Evolutionary conservation across 2,113 vertebrate species (phyloP), one percentile per base, ranked within the genome.

Genomic region (Donacobius atricapilla): DNA sequence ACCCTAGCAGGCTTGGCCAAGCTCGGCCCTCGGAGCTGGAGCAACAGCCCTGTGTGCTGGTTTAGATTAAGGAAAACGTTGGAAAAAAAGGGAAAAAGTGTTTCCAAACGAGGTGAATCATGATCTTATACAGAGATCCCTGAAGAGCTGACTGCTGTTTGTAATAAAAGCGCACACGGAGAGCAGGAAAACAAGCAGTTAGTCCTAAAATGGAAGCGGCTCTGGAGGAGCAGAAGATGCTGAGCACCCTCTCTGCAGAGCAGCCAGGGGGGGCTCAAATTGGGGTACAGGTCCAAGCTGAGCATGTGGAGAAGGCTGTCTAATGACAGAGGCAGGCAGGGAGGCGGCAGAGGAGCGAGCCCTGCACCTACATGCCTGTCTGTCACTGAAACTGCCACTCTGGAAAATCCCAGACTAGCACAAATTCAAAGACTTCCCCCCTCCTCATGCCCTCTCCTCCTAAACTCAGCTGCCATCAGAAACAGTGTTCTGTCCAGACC

Each of bases 21-120:
- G 44, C 47, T 89, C 18, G 0, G 80, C 64, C 69, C 65, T 80
- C 2, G 0, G 69, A 75, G 69, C 81, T 89, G 47, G 35, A 93
- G 61, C 61, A 58, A 89, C 48, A 72, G 82, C n/a, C n/a, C 40
- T 9, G n/a, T 8, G 14, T 5, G 2, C 83, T 97, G 97, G 83
- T 96, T 95, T 93, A 56, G 83, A 97, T 97, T 96, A 97, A 94
- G 63, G 42, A 85, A 86, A 90, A 94, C 0, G 3, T 56, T 72
- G 86, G 86, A n/a, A 90, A 89, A 95, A 92, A 83, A 53, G 2
- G 48, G 94, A 86, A 90, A 83, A 94, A 92, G 70, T 24, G 28
- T 90, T 95, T 96, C 96, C 93, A 96, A 96, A 81, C 0, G 90
- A 96, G 90, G 88, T 97, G 96, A 96, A 94, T 97, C 97, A 97